These are phyloP conservation scores for Taeniopygia guttata DNA, from an alignment of 2,797 vertebrate species.

Conservation along the genomic window DNA sequence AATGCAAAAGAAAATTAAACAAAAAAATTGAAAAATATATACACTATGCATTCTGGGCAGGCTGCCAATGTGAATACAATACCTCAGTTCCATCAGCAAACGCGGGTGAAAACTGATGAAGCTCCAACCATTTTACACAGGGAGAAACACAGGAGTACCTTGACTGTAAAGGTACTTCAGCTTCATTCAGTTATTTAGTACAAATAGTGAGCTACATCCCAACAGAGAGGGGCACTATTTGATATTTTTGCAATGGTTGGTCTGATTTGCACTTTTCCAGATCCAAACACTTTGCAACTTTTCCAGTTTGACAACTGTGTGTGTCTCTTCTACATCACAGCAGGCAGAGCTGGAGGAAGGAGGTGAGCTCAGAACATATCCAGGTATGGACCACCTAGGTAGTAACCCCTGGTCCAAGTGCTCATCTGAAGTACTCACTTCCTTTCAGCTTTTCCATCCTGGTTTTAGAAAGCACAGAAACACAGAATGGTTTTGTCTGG, in stretches of 20 bases:
- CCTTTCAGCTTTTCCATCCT: not conserved
- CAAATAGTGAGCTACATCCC: not conserved
- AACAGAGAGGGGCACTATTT: not conserved
- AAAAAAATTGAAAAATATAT: not conserved
- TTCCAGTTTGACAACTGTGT: not conserved
- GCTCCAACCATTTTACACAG: not conserved
- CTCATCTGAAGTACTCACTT: not conserved
- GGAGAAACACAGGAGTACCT: not conserved
- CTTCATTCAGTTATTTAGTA: not conserved
- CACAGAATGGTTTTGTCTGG: not conserved
- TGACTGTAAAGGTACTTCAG: not conserved
- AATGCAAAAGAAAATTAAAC: not conserved
- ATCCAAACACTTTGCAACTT: not conserved
- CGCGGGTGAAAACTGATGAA: not conserved
- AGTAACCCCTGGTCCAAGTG: not conserved
- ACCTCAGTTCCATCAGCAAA: not conserved
- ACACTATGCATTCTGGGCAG: not conserved
- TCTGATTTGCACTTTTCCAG: not conserved
- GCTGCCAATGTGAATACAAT: not conserved
- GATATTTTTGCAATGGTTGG: not conserved
- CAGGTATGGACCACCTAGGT: not conserved
- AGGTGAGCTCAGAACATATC: not conserved
- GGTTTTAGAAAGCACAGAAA: not conserved
- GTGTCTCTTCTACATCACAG: accelerated
- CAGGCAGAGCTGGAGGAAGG: not conserved